Conservation (phyloP, 2,888 invertebrate species). For the Agrochola lychnidis region DNA sequence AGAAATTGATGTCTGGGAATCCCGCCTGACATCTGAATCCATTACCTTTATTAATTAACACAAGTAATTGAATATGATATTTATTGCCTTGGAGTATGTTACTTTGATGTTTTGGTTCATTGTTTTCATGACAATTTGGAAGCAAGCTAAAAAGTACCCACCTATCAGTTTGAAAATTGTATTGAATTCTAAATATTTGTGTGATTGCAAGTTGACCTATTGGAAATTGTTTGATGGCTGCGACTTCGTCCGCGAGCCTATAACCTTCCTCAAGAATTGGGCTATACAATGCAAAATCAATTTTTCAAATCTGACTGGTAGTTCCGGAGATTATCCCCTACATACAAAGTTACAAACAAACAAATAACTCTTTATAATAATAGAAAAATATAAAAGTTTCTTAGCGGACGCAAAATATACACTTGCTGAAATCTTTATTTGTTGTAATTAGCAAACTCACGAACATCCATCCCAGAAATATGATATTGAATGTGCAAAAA, state of each 20-base stretch:
- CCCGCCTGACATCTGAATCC: slow-evolving; percentile 17
- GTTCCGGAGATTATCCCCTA: no score
- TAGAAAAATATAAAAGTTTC: neutral
- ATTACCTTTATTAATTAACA: slow-evolving; percentile 15
- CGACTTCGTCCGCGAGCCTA: no score
- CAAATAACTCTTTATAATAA: no score
- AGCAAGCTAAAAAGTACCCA: neutral
- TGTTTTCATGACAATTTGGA: neutral
- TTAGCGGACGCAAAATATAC: neutral
- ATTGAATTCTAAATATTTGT: neutral
- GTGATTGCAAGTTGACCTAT: neutral
- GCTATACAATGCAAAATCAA: no score
- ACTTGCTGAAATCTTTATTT: neutral
- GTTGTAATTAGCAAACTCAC: neutral
- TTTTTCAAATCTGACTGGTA: no score
- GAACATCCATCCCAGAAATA: neutral
- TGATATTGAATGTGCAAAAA: neutral
- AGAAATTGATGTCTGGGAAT: slow-evolving; percentile 49
- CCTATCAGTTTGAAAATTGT: neutral
- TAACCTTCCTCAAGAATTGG: no score
- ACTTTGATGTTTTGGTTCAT: neutral
- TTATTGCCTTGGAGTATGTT: neutral
- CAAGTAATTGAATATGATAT: slow-evolving; percentile 2
- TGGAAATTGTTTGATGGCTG: neutral
- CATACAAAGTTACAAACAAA: no score